These are phyloP conservation scores for Rhagoletis zephyria DNA, from an alignment of 1,140 invertebrate genomes.

Conservation along the genomic window DNA sequence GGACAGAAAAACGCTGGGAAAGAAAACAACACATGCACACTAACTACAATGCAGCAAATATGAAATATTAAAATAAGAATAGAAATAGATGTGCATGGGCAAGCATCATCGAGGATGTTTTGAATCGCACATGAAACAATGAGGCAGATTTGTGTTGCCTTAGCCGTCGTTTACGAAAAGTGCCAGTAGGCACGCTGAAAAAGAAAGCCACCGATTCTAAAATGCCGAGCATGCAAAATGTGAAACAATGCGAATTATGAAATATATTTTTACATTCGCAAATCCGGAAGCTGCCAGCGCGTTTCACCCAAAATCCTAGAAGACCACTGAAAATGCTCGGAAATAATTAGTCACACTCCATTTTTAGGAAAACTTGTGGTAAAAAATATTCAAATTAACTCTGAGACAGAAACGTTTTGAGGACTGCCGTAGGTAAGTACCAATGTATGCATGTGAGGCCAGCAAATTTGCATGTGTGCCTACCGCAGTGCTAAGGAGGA, in stretches of 20 bases:
- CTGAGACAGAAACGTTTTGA: too few relatives aligned
- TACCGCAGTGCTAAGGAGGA: neutral
- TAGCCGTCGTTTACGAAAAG: neutral
- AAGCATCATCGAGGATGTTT: neutral
- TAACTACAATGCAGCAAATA: neutral
- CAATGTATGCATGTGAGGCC: neutral
- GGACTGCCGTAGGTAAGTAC: too few relatives aligned
- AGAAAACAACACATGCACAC: neutral
- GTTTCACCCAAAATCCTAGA: neutral
- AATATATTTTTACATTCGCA: constrained; percentile 24
- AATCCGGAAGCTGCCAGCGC: neutral
- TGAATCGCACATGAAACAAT: too few relatives aligned
- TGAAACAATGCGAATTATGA: neutral
- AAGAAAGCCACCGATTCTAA: neutral
- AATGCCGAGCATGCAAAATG: constrained; percentile 36
- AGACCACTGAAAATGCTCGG: neutral
- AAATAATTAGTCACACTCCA: constrained; percentile 26
- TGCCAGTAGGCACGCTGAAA: neutral
- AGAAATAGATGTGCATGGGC: neutral
- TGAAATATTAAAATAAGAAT: constrained; percentile 5
- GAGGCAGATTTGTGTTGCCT: too few relatives aligned
- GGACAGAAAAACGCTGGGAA: neutral
- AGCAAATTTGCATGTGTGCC: neutral
- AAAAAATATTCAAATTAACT: neutral
- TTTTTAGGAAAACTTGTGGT: neutral